These are phyloP conservation scores for Drosophila tristis DNA, from an alignment of 1,140 invertebrate species.

Conservation along the genomic window DNA sequence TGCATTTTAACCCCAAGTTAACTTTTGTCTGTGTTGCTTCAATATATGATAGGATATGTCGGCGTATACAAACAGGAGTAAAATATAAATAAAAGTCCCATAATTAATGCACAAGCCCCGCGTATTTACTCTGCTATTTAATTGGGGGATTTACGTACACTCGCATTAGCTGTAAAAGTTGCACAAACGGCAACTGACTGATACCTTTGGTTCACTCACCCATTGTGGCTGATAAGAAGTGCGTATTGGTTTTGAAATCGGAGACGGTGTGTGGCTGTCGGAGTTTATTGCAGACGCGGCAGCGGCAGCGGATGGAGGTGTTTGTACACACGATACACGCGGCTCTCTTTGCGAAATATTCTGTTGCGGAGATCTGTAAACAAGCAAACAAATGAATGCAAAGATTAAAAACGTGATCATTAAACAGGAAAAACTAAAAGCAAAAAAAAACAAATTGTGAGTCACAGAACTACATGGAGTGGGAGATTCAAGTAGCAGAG, in stretches of 20 bases:
- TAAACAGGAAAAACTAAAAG: not conserved
- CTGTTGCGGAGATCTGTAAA: slow-evolving; percentile 49
- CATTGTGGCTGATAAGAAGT: slow-evolving; percentile 18
- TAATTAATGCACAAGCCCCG: too few species aligned
- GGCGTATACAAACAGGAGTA: too few species aligned
- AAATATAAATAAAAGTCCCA: too few species aligned
- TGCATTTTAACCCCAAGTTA: too few species aligned
- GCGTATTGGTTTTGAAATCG: slow-evolving; percentile 36
- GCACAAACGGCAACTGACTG: slow-evolving; percentile 30
- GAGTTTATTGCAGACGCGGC: slow-evolving; percentile 21
- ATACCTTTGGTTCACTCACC: slow-evolving; percentile 18
- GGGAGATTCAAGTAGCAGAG: slow-evolving; percentile 30
- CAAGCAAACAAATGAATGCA: slow-evolving; percentile 51
- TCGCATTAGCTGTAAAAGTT: slow-evolving; percentile 1
- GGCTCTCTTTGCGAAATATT: slow-evolving; percentile 60
- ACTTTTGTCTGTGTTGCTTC: too few species aligned
- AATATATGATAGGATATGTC: too few species aligned
- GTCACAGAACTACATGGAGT: slow-evolving; percentile 45
- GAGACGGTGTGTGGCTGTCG: slow-evolving; percentile 6
- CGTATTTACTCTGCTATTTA: too few species aligned
- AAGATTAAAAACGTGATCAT: slow-evolving; percentile 63
- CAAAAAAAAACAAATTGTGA: slow-evolving; percentile 40
- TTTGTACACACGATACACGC: slow-evolving; percentile 11
- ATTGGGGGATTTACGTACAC: too few species aligned
- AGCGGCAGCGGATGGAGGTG: slow-evolving; percentile 4